phyloP scores from a whole-genome alignment of 2,113 vertebrate species.

The Martes martes region DNA sequence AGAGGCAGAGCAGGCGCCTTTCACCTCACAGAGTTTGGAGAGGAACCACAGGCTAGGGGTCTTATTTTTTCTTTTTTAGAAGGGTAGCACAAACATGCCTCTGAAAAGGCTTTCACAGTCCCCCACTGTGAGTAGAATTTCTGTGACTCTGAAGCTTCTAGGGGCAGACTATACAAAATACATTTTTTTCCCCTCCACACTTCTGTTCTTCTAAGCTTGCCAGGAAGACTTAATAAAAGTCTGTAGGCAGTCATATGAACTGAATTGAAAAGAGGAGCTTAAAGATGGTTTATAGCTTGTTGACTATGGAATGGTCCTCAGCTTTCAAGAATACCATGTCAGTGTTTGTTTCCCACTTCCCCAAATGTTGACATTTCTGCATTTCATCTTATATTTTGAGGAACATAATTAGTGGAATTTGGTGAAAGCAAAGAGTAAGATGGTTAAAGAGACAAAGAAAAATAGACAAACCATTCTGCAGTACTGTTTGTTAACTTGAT shows the following conservation, averaged over 20 bases:
- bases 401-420: not conserved
- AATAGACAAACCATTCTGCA: not conserved
- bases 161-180: constrained; percentile 68
- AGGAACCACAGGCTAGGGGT: constrained; percentile 8
- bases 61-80: not conserved
- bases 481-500: not conserved
- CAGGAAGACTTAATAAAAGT: constrained; percentile 23
- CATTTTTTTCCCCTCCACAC: not conserved
- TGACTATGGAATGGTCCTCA: not conserved
- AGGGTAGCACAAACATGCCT: constrained; percentile 50
- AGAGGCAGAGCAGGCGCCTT: constrained; percentile 71
- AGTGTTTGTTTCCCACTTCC: not conserved
- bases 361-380: not conserved
- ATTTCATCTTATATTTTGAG: not conserved
- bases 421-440: not conserved
- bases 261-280: constrained; percentile 13
- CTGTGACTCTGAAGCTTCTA: constrained; percentile 66
- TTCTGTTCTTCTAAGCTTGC: constrained; percentile 16
- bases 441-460: not conserved
- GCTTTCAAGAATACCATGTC: not conserved
- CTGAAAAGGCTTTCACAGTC: constrained; percentile 69
- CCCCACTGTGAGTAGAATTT: constrained; percentile 61
- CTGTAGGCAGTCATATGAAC: not conserved
- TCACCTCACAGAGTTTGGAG: constrained; percentile 61
- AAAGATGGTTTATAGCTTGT: not conserved